phyloP scores from a whole-genome alignment of 1,140 invertebrate species.

The Pachyrhynchus sulphureomaculatus region DNA sequence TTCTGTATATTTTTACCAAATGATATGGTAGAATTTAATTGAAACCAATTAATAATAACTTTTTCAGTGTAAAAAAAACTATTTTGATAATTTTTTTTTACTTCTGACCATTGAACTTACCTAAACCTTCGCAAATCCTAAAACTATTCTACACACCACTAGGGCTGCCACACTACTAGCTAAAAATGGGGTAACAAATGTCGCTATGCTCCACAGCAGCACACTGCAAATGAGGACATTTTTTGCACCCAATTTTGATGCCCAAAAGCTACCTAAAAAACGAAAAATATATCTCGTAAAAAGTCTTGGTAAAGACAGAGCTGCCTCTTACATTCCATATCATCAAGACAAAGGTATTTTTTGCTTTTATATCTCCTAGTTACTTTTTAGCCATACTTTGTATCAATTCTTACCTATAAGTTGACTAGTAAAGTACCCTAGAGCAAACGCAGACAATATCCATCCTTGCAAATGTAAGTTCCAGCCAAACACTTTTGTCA shows the following conservation, averaged over 20 bases:
- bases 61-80: too few species aligned
- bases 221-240: slow-evolving; percentile 70
- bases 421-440: slow-evolving; percentile 80
- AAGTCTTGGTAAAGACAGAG: neutral
- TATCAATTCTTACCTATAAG: slow-evolving; percentile 39
- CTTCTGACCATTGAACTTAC: slow-evolving; percentile 51
- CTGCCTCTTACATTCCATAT: neutral
- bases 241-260: slow-evolving; percentile 72
- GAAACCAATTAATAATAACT: too few species aligned
- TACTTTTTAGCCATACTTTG: too few species aligned
- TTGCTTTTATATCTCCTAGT: too few species aligned
- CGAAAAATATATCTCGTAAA: slow-evolving; percentile 41
- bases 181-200: slow-evolving; percentile 70
- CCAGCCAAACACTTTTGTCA: slow-evolving; percentile 76
- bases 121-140: slow-evolving; percentile 79
- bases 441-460: slow-evolving; percentile 77
- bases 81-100: too few species aligned
- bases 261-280: slow-evolving; percentile 72
- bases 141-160: slow-evolving; percentile 64
- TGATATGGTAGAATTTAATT: too few species aligned
- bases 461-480: slow-evolving; percentile 73
- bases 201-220: slow-evolving; percentile 75
- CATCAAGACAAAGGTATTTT: neutral
- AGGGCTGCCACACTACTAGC: slow-evolving; percentile 65
- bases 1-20: neutral